Base-by-base conservation (phyloP, 2,797 vertebrate genomes). In the Gymnocypris eckloni region DNA sequence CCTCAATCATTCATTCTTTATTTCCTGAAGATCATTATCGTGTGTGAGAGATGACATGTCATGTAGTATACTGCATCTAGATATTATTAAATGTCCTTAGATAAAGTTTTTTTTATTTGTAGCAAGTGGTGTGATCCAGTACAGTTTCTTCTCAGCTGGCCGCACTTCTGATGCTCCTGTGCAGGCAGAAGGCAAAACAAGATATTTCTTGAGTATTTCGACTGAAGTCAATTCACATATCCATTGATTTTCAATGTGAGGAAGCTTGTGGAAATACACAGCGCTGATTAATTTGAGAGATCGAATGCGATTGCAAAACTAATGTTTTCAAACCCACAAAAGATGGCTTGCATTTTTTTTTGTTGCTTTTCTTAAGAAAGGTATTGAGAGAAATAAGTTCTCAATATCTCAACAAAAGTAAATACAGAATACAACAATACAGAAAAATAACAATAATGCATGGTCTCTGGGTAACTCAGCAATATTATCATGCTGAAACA, bases 241-340 rank as follows among this genome's bases (percentile, higher is more conserved):
- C 64, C 75, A 78, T 78, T 70, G 83, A 56, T 84, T 84, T 84
- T 83, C 28, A 39, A 45, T 37, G 79, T 43, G 52, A 82, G 52
- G 41, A 83, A 83, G 71, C 72, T 84, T 76, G 33, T 39, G 48
- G 72, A 76, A 50, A 67, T 67, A 45, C 64, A 52, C 41, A 20
- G 70, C 16, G 33, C 61, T 33, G 61, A 69, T 81, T 81, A 37
- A 81, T 67, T 67, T 61, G 56, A 15, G 20, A 50, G 72, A 83
- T 84, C 9, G 54, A 67, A 67, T 67, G 43, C 22, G 20, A 76
- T 43, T 25, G 43, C 6, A 54, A 43, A 78, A 84, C 45, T 67
- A 77, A 28, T 43, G 82, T 28, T 13, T 67, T 66, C 33, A 69
- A 67, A 78, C 43, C 50, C 45, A 20, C 1, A 33, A 9, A 39